These are phyloP conservation scores for Spisula subtruncata DNA, from an alignment of 2,888 invertebrate genomes.

Conservation along the genomic window DNA sequence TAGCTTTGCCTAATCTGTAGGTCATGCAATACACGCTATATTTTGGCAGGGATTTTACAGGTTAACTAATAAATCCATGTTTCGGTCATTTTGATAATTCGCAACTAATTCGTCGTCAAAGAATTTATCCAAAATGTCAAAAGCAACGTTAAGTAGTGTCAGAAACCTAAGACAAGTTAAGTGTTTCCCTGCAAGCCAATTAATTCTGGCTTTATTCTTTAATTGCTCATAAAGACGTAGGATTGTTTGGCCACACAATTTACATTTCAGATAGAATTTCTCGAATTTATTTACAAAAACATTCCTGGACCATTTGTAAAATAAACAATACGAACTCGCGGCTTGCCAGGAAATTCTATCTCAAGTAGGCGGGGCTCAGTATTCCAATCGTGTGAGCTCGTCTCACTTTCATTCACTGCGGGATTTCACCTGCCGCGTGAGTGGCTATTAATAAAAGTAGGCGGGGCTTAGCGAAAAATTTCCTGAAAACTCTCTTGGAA, in stretches of 20 bases:
- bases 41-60: no score
- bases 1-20: no score
- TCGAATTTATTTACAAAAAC: conserved; percentile 70
- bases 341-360: conserved; percentile 54
- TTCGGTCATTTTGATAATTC: background rate
- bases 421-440: conserved; percentile 16
- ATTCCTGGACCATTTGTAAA: conserved; percentile 59
- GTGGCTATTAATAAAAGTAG: conserved; percentile 25
- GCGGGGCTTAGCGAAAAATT: conserved; percentile 24
- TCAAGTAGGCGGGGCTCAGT: conserved; percentile 44
- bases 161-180: background rate
- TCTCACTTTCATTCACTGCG: conserved; percentile 38
- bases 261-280: conserved; percentile 64
- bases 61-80: no score
- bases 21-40: no score
- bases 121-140: background rate
- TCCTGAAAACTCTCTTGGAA: conserved; percentile 42
- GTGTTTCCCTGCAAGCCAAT: conserved; percentile 33
- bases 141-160: background rate
- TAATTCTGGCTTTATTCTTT: conserved; percentile 55
- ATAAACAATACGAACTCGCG: conserved; percentile 58
- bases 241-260: conserved; percentile 72
- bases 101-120: background rate
- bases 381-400: conserved; percentile 37
- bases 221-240: conserved; percentile 66